Evolutionary conservation across 2,888 invertebrate species (phyloP).

Genomic region (Unio delphinus): DNA sequence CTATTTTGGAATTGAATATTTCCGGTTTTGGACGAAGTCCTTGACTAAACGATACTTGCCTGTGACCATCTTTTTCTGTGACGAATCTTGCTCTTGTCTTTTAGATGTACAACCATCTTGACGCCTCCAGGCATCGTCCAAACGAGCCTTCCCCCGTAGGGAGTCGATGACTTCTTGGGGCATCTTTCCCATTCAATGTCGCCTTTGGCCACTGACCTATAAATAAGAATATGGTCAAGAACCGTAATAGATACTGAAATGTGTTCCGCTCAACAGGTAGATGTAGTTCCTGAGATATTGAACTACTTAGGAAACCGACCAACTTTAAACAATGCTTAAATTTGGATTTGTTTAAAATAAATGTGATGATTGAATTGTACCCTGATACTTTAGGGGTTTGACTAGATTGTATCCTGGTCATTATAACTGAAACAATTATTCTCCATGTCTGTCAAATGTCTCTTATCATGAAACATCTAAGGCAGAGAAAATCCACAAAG

Average conservation of each 20-base stretch:
- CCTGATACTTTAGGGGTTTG: too few species aligned
- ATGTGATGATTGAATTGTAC: too few species aligned
- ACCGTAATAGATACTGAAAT: background rate
- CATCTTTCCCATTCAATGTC: slow-evolving; percentile 89
- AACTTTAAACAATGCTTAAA: too few species aligned
- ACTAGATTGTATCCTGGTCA: too few species aligned
- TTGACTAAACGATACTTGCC: slow-evolving; percentile 72
- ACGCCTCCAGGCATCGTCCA: slow-evolving; percentile 98
- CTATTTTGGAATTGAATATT: too few species aligned
- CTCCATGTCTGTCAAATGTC: too few species aligned
- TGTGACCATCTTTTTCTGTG: slow-evolving; percentile 99
- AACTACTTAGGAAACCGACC: too few species aligned
- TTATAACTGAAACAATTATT: too few species aligned
- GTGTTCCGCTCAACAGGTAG: background rate
- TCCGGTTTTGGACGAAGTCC: too few species aligned
- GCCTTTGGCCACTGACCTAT: slow-evolving; percentile 85
- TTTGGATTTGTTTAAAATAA: too few species aligned
- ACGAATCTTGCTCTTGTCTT: slow-evolving; percentile 96
- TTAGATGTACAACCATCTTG: slow-evolving; percentile 95
- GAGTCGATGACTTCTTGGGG: slow-evolving; percentile 92
- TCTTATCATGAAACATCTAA: too few species aligned
- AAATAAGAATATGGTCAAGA: background rate
- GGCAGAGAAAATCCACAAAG: too few species aligned
- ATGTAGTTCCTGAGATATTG: background rate
- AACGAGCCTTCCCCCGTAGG: slow-evolving; percentile 93